Base-by-base conservation (phyloP, 2,888 invertebrate species). In the Pocota personata region DNA sequence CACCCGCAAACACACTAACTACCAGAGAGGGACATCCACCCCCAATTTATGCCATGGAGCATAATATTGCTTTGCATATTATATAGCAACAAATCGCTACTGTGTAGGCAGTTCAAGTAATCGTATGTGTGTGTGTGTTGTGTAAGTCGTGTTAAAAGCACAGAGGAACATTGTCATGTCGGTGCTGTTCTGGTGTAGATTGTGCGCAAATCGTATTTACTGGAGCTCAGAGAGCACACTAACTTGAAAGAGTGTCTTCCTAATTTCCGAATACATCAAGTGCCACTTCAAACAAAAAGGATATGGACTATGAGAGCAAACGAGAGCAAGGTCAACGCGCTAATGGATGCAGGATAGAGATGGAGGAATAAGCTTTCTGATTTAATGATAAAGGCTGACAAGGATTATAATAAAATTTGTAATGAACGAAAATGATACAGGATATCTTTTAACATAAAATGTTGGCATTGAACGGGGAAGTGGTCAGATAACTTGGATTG, bases 121-220 rank as follows among this genome's bases (percentile, higher is more conserved):
- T 19, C 24, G n/a, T 43, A n/a, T 57, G 8, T n/a, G 57, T 30
- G 24, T 67, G 14, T 37, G 19, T n/a, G 32, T 24, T 43, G 27
- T 10, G 14, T 6, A 14, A n/a, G n/a, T n/a, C n/a, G n/a, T n/a
- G n/a, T n/a, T n/a, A 62, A 30, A 19, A 6, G 16, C 14, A 4
- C 32, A 30, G 24, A 27, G 24, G 12, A 19, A 21, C 21, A 43
- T 14, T 24, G 21, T 5, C 1, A 14, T 40, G 37, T n/a, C 1
- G 12, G 10, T 30, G 43, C 19, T 35, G 43, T 27, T 71, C 10
- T 19, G 40, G n/a, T 16, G 46, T 46, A 66, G 76, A 76, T 46
- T 76, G n/a, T 76, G 76, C 76, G 76, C 76, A 76, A 37, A 50
- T 67, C 64, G 55, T 64, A 14, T 32, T 43, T 32, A 50, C 8